Base-by-base conservation (phyloP, 2,113 vertebrate species). In the Sebastes fasciatus region DNA sequence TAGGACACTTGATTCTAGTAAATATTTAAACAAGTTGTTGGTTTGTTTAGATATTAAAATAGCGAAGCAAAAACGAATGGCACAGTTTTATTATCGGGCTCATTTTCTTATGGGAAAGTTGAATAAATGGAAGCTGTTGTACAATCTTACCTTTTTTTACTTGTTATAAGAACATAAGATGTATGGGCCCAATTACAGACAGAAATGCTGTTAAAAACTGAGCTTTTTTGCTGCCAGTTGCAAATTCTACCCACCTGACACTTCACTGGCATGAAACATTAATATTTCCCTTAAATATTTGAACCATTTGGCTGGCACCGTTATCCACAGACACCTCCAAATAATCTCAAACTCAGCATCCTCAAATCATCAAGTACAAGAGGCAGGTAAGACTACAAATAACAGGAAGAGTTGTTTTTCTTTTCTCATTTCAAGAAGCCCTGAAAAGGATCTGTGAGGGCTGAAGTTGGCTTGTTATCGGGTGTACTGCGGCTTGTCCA, bases 231-330 rank as follows among this genome's bases (percentile, higher is more conserved):
- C 19, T 6, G 5, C 9, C 6, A 63, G 16, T 19, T 55, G 16
- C 67, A 16, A 69, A 69, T 26, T 49, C 43, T n/a, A 23, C 12
- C 43, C 23, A 57, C 42, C 7, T 52, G 48, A 16, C 19, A 43
- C 49, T 23, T 68, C 23, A 43, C 64, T 71, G 70, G 23, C 19
- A 82, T 77, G 23, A 76, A 83, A 73, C 21, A 64, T 58, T 23
- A 10, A 79, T 21, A 63, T 13, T 57, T 51, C 49, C 40, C 6
- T 51, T 61, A 55, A 87, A 79, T 70, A 79, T 79, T 48, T 75
- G n/a, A 79, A 52, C 51, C 1, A 26, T 34, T 57, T 8, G 9
- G 21, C 6, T 67, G 26, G 51, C n/a, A 8, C 49, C 2, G 1
- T 61, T 6, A 55, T 49, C 21, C 62, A 57, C 52, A 70, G 46